Evolutionary conservation across 2,888 invertebrate genomes (phyloP), one percentile per base, ranked within the genome.

Genomic region (Brachyopa scutellaris): DNA sequence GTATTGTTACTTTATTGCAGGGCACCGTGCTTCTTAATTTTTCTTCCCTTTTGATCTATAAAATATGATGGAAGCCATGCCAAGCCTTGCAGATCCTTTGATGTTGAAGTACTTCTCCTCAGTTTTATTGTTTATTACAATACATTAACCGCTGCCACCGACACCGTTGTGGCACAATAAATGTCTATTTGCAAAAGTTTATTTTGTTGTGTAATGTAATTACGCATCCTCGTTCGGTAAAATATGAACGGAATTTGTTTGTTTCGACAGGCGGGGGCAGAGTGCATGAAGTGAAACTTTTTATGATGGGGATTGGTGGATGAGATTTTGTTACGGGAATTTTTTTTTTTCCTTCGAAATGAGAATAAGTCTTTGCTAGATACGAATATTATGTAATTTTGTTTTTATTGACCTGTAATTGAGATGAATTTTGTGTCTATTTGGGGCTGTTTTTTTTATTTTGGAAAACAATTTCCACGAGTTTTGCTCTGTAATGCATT

Each of bases 91-190:
- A 62, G 57, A 69, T 26, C 49, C 73, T 79, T 79, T 74, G 61
- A 74, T 79, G 67, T 36, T n/a, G n/a, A n/a, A n/a, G n/a, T n/a
- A 38, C 67, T 40, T 62, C 29, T 17, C 36, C 38, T 15, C 61
- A 6, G 55, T 69, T 80, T 80, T 80, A 80, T 80, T 80, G 74
- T 74, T 67, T 67, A 74, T 80, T 80, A 69, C 74, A 69, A 51
- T 69, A 57, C 67, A 74, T 55, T 74, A 69, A 62, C n/a, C n/a
- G 26, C 26, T 26, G 6, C 26, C 4, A 26, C n/a, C n/a, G n/a
- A n/a, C n/a, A n/a, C n/a, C n/a, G 29, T 26, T 38, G 38, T 23
- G 40, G 15, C 5, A 67, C 33, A 47, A 31, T n/a, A 11, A 42
- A 23, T 5, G 66, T 29, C 36, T 51, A 42, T 45, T 73, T 66